Conservation (phyloP, 1,140 invertebrate genomes). For the Leptinotarsa defecta region DNA sequence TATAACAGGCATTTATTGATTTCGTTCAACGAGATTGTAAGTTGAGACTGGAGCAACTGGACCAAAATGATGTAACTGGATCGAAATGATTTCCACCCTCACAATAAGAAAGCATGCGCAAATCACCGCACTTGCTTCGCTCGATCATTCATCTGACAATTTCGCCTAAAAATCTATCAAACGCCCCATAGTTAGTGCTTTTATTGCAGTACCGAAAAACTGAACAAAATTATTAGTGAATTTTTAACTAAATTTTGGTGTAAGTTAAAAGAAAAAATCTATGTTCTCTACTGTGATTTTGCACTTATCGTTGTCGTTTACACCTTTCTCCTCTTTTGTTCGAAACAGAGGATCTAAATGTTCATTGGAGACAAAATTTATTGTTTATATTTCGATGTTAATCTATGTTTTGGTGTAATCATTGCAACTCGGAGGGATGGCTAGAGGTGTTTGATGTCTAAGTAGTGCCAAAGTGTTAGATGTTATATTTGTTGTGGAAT, state of each 20-base stretch:
- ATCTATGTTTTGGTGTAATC: slow-evolving; percentile 39
- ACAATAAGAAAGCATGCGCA: slow-evolving; percentile 34
- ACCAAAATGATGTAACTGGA: slow-evolving; percentile 35
- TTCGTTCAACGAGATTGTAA: neutral
- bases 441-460: slow-evolving; percentile 39
- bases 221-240: slow-evolving; percentile 50
- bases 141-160: slow-evolving; percentile 17
- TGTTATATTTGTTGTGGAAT: slow-evolving; percentile 40
- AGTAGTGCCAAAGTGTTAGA: slow-evolving; percentile 42
- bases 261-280: slow-evolving; percentile 43
- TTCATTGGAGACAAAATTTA: slow-evolving; percentile 21
- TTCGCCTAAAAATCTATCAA: slow-evolving; percentile 17
- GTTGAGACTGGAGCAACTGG: slow-evolving; percentile 8
- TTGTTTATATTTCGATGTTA: slow-evolving; percentile 34
- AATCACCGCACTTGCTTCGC: neutral
- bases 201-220: slow-evolving; percentile 41
- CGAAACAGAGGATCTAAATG: slow-evolving; percentile 21
- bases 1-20: slow-evolving; percentile 34
- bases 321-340: slow-evolving; percentile 42
- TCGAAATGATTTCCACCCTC: slow-evolving; percentile 32
- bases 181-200: slow-evolving; percentile 24
- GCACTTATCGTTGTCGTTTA: slow-evolving; percentile 51
- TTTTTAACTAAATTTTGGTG: slow-evolving; percentile 51
- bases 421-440: slow-evolving; percentile 26
- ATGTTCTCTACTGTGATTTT: slow-evolving; percentile 43